These are phyloP conservation scores for Limenitis camilla DNA, from an alignment of 2,888 invertebrate genomes.

Conservation along the genomic window DNA sequence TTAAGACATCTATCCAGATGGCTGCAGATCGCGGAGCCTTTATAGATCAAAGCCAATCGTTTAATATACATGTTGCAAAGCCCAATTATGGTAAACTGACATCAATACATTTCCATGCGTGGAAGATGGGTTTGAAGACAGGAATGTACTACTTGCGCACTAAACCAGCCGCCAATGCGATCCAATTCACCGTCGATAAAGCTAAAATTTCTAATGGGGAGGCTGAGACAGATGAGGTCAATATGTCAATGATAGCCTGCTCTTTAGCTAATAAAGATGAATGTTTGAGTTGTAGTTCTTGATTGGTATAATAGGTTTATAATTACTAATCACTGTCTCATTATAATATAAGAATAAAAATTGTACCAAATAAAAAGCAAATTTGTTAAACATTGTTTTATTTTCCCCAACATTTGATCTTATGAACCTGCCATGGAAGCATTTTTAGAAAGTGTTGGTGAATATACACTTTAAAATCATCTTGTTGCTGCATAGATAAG, in stretches of 20 bases:
- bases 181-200: slow-evolving; percentile 98
- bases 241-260: slow-evolving; percentile 87
- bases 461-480: too few relatives aligned
- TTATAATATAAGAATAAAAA: background rate
- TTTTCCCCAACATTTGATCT: too few relatives aligned
- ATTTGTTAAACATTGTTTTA: too few relatives aligned
- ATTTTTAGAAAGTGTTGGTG: too few relatives aligned
- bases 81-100: slow-evolving; percentile 95
- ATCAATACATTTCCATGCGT: slow-evolving; percentile 98
- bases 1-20: slow-evolving; percentile 94
- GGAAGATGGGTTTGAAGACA: slow-evolving; percentile 97
- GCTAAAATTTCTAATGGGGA: slow-evolving; percentile 47
- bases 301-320: slow-evolving; percentile 31
- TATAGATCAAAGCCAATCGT: slow-evolving; percentile 98
- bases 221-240: slow-evolving; percentile 52
- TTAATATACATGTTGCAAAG: slow-evolving; percentile 97
- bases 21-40: slow-evolving; percentile 98
- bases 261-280: slow-evolving; percentile 91
- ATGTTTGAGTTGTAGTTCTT: slow-evolving; percentile 91
- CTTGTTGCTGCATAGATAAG: too few relatives aligned
- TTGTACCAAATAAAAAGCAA: background rate
- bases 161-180: slow-evolving; percentile 96
- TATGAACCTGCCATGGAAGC: too few relatives aligned
- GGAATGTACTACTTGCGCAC: slow-evolving; percentile 99
- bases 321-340: background rate